Evolutionary conservation across 2,113 vertebrate species (phyloP).

Genomic region (Rafetus swinhoei): DNA sequence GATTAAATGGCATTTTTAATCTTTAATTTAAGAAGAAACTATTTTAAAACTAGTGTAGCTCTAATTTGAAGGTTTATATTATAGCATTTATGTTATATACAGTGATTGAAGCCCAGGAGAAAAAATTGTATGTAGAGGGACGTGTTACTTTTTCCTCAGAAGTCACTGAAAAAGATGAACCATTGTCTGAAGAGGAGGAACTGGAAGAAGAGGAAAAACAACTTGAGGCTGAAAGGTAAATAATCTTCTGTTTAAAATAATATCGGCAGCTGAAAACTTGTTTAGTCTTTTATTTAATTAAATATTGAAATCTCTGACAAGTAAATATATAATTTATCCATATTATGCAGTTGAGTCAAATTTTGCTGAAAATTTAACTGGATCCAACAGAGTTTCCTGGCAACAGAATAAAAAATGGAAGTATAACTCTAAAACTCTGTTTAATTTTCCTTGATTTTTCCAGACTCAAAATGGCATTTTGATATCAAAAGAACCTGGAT

Average conservation of each 20-base stretch:
- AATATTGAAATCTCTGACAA: not conserved
- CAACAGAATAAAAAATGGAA: not conserved
- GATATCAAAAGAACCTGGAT: not conserved
- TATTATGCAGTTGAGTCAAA: not conserved
- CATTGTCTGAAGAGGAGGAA: constrained; percentile 72
- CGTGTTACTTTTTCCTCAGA: constrained; percentile 55
- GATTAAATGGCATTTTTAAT: not conserved
- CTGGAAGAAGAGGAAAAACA: constrained; percentile 79
- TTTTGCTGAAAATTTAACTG: not conserved
- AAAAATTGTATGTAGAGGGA: not conserved
- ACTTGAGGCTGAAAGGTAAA: constrained; percentile 85
- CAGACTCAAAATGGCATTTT: not conserved
- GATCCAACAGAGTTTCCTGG: not conserved
- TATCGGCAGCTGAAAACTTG: not conserved
- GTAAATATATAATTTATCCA: not conserved
- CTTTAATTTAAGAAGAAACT: not conserved
- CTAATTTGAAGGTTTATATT: not conserved
- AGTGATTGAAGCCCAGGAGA: not conserved
- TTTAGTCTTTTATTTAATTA: not conserved
- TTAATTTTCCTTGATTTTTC: not conserved
- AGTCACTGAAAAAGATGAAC: constrained; percentile 73
- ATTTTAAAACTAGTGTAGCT: not conserved
- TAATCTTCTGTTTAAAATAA: not conserved
- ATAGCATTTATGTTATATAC: not conserved
- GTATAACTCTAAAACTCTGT: not conserved